Conservation (phyloP, 2,797 vertebrate genomes). For the Vireo griseus region DNA sequence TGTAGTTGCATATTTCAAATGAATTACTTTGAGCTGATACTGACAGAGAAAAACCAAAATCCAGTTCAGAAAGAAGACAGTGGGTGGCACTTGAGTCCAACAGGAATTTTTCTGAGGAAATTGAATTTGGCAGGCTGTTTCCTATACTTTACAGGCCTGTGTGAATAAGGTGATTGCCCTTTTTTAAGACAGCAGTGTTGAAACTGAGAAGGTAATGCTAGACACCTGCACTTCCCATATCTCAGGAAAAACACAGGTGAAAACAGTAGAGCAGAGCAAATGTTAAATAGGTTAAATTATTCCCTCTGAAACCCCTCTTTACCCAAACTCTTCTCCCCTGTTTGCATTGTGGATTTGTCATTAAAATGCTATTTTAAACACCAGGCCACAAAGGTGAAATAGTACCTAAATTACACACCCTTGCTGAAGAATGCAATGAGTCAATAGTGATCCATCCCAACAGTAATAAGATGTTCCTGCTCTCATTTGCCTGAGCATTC, state of each 20-base stretch:
- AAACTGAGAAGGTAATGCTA: background rate
- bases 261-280: background rate
- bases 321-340: background rate
- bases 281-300: background rate
- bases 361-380: slow-evolving; percentile 22
- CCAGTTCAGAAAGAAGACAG: background rate
- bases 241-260: background rate
- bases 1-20: background rate
- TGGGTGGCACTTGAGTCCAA: background rate
- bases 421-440: background rate
- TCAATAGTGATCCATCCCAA: background rate
- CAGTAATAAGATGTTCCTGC: slow-evolving; percentile 12
- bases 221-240: background rate
- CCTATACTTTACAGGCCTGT: background rate
- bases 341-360: slow-evolving; percentile 7
- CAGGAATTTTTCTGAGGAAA: background rate
- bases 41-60: background rate
- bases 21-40: background rate
- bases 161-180: background rate
- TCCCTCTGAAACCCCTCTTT: background rate
- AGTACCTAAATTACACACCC: background rate
- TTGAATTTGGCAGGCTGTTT: background rate
- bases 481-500: background rate
- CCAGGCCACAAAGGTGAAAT: background rate
- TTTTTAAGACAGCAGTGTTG: background rate